phyloP scores from a whole-genome alignment of 1,140 invertebrate species.

The Nomia melanderi region DNA sequence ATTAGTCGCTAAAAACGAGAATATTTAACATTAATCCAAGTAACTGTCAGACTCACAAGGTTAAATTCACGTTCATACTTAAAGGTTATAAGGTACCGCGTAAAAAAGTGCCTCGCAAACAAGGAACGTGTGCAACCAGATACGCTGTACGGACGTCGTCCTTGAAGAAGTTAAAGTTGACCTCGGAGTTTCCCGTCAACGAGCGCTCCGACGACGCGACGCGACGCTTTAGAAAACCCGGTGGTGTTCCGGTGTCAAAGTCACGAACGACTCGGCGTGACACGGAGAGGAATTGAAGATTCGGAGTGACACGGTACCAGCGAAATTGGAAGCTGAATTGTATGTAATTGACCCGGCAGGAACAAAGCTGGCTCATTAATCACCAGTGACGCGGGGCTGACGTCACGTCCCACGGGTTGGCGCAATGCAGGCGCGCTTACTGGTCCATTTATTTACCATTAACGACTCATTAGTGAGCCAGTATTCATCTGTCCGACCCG shows the following conservation, averaged over 20 bases:
- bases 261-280: neutral
- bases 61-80: too few species aligned
- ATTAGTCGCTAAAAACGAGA: too few species aligned
- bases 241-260: constrained; percentile 20
- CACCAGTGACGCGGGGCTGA: constrained; percentile 72
- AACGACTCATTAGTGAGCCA: constrained; percentile 75
- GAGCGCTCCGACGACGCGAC: neutral
- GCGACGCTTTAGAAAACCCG: neutral
- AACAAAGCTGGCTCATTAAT: constrained; percentile 75
- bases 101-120: too few species aligned
- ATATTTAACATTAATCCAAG: too few species aligned
- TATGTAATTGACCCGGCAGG: constrained; percentile 66
- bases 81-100: too few species aligned
- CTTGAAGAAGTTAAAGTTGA: neutral
- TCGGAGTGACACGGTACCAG: constrained; percentile 39
- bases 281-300: constrained; percentile 29
- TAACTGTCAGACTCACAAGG: too few species aligned
- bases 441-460: constrained; percentile 76
- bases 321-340: constrained; percentile 49
- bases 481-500: constrained; percentile 50
- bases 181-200: neutral
- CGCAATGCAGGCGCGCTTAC: constrained; percentile 68
- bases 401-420: constrained; percentile 67
- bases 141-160: too few species aligned
- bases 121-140: too few species aligned